phyloP scores from a whole-genome alignment of 2,797 vertebrate genomes.

The Sebastes minor region DNA sequence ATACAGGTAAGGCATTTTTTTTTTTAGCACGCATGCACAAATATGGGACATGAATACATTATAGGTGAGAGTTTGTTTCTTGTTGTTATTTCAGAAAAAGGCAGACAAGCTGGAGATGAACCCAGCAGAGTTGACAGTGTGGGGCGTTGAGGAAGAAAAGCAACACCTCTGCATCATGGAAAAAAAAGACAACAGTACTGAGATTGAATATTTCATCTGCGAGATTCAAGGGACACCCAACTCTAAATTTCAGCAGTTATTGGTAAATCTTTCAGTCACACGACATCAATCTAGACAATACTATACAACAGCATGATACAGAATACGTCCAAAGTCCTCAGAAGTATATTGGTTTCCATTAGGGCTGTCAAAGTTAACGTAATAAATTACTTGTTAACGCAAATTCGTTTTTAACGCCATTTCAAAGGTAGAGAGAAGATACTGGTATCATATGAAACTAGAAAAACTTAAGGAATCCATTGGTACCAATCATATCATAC shows the following conservation, averaged over 20 bases:
- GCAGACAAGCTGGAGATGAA: conserved; percentile 85
- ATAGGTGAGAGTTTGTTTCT: background rate
- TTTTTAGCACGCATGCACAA: fast-evolving
- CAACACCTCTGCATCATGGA: conserved; percentile 60
- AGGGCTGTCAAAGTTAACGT: too few species aligned
- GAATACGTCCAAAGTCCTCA: too few species aligned
- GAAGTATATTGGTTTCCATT: too few species aligned
- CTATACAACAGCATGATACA: background rate
- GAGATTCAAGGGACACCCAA: conserved; percentile 18
- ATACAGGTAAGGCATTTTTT: conserved; percentile 63
- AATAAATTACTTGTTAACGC: too few species aligned
- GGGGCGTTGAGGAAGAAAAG: conserved; percentile 59
- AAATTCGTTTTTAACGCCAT: too few species aligned
- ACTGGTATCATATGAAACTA: too few species aligned
- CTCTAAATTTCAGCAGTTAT: conserved; percentile 22
- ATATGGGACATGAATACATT: background rate
- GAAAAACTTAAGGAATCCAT: too few species aligned
- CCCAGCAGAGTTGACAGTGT: conserved; percentile 80
- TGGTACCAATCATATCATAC: too few species aligned
- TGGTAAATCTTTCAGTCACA: conserved; percentile 46
- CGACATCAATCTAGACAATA: background rate
- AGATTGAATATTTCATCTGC: conserved; percentile 59
- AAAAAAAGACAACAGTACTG: conserved; percentile 39
- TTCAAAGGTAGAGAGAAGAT: too few species aligned
- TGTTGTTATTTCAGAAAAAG: conserved; percentile 84